These are phyloP conservation scores for Suillia variegata DNA, from an alignment of 2,888 invertebrate genomes.

Conservation along the genomic window DNA sequence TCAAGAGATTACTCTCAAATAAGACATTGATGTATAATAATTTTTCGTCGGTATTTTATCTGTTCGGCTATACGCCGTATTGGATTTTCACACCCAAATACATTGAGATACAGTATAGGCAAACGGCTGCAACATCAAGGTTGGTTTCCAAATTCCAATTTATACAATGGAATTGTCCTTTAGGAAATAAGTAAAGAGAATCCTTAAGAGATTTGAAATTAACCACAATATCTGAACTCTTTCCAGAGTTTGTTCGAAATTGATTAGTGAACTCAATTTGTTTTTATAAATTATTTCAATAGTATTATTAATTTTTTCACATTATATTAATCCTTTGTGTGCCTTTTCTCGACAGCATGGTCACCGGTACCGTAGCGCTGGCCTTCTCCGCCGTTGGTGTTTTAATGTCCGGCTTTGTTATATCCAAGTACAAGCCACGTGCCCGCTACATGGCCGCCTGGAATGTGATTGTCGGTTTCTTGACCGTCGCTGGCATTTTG, in stretches of 20 bases:
- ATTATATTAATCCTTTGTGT: no score
- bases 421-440: conserved; percentile 69
- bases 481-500: conserved; percentile 68
- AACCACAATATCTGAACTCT: no score
- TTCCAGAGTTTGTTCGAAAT: no score
- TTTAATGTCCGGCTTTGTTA: conserved; percentile 67
- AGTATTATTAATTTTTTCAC: no score
- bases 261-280: no score
- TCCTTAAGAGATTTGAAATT: not conserved
- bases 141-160: no score
- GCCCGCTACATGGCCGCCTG: conserved; percentile 69
- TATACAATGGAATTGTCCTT: not conserved
- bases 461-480: conserved; percentile 69
- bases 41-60: conserved; percentile 74
- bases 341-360: no score
- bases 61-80: conserved; percentile 74
- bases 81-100: conserved; percentile 85
- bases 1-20: conserved; percentile 69
- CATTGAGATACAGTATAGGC: conserved; percentile 80
- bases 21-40: conserved; percentile 75
- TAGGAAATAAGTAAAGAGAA: not conserved
- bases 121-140: conserved; percentile 74
- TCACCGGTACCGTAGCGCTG: conserved; percentile 72
- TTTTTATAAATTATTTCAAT: no score
- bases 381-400: conserved; percentile 73